These are phyloP conservation scores for Frankliniella intonsa DNA, from an alignment of 2,888 invertebrate species.

Conservation along the genomic window DNA sequence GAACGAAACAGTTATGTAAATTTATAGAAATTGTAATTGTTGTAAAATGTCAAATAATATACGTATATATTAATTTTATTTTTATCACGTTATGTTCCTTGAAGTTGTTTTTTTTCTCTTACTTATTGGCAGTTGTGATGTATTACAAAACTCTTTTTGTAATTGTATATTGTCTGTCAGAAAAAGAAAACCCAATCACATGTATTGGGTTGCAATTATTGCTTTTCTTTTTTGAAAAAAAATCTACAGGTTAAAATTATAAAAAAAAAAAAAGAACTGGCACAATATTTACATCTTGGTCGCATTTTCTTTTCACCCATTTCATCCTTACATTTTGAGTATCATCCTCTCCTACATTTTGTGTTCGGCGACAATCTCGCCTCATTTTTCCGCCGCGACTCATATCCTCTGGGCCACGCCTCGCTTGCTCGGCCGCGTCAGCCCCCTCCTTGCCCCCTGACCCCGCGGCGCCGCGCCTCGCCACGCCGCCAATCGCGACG, in stretches of 20 bases:
- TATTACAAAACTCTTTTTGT: background rate
- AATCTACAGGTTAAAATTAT: background rate
- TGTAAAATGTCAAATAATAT: slow-evolving; percentile 8
- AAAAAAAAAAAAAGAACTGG: background rate
- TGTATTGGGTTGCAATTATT: background rate
- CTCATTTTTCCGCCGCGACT: background rate
- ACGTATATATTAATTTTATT: slow-evolving; percentile 12
- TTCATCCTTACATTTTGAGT: background rate
- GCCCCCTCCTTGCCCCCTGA: no score
- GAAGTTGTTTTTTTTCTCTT: background rate
- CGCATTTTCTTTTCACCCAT: background rate
- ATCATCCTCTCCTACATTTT: no score
- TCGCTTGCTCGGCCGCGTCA: background rate
- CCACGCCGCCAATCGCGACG: no score
- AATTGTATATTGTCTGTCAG: slow-evolving; percentile 23
- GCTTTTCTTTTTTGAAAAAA: background rate
- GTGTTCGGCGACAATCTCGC: no score
- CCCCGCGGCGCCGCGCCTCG: no score
- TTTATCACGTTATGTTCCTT: slow-evolving; percentile 25
- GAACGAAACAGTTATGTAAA: background rate
- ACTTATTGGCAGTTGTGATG: slow-evolving; percentile 10
- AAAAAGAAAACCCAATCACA: background rate
- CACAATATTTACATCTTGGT: background rate
- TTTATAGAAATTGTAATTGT: background rate
- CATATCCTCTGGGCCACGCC: background rate